A percentile compares a stretch with the other conserved stretches of the same genome.
Conservation (phyloP, 2,888 invertebrate species). For the Myathropa florea region DNA sequence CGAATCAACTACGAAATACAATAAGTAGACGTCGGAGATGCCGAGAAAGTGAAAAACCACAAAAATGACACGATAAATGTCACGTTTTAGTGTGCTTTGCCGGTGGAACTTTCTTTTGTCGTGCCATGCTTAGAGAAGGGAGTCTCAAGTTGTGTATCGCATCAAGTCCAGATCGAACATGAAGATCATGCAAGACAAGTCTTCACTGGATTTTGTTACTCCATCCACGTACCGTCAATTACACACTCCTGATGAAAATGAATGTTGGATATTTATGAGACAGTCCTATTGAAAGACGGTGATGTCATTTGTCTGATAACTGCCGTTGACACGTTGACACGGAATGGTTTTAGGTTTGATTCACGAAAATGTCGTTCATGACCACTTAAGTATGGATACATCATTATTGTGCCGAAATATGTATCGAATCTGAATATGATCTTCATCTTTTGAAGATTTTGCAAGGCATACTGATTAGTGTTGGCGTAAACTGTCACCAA, state of each 20-base stretch:
- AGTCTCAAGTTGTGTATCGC: neutral
- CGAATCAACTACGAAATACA: conserved; percentile 1
- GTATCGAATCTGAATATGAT: conserved; percentile 24
- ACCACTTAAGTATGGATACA: neutral
- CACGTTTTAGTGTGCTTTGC: neutral
- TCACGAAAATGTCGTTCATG: neutral
- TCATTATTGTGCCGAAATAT: neutral
- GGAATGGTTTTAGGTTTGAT: neutral
- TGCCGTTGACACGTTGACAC: conserved; percentile 2
- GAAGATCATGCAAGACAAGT: conserved; percentile 33
- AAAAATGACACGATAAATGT: conserved; percentile 21
- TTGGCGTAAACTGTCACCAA: neutral
- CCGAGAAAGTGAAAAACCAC: conserved; percentile 24
- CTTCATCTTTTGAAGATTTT: conserved; percentile 25
- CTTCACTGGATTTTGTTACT: neutral
- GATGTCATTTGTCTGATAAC: conserved; percentile 49
- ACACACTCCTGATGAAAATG: conserved; percentile 36
- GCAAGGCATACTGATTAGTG: neutral
- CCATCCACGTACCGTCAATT: conserved; percentile 24
- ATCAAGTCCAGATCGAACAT: conserved; percentile 44
- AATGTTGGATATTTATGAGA: conserved; percentile 30
- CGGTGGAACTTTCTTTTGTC: conserved; percentile 35
- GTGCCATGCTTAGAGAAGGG: neutral
- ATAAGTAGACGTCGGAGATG: neutral
- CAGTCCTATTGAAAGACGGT: conserved; percentile 32